Evolutionary conservation across 1,140 invertebrate genomes (phyloP).

Genomic region (Lithobius niger): DNA sequence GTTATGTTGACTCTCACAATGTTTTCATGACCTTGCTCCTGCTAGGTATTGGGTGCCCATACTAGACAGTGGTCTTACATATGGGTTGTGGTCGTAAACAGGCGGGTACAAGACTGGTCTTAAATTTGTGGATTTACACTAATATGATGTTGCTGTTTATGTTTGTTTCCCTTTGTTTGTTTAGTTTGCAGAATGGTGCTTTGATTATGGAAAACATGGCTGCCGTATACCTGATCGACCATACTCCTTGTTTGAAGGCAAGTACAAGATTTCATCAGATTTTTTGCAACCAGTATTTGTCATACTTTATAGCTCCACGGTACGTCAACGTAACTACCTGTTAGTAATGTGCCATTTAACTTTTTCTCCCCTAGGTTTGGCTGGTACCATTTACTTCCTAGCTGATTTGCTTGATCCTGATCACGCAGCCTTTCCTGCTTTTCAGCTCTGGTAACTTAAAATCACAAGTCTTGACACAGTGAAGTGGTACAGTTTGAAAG

Average conservation of each 20-base stretch:
- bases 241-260: slow-evolving; percentile 73
- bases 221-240: slow-evolving; percentile 57
- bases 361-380: slow-evolving; percentile 32
- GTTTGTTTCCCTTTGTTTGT: slow-evolving; percentile 22
- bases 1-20: too few species aligned
- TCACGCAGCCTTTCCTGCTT: slow-evolving; percentile 51
- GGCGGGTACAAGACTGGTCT: too few species aligned
- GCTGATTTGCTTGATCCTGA: slow-evolving; percentile 44
- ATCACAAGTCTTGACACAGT: too few species aligned
- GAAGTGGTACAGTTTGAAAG: too few species aligned
- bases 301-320: slow-evolving; percentile 16
- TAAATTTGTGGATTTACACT: too few species aligned
- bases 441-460: slow-evolving; percentile 24
- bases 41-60: too few species aligned
- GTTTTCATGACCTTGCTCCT: too few species aligned
- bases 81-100: too few species aligned
- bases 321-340: background rate
- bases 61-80: too few species aligned
- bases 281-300: background rate
- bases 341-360: background rate
- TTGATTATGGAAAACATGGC: slow-evolving; percentile 51
- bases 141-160: too few species aligned
- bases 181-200: slow-evolving; percentile 73
- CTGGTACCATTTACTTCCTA: slow-evolving; percentile 54
- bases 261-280: background rate